A percentile compares a stretch with the other conserved stretches of the same genome.
Conservation (phyloP, 2,113 vertebrate genomes). For the Alectura lathami region DNA sequence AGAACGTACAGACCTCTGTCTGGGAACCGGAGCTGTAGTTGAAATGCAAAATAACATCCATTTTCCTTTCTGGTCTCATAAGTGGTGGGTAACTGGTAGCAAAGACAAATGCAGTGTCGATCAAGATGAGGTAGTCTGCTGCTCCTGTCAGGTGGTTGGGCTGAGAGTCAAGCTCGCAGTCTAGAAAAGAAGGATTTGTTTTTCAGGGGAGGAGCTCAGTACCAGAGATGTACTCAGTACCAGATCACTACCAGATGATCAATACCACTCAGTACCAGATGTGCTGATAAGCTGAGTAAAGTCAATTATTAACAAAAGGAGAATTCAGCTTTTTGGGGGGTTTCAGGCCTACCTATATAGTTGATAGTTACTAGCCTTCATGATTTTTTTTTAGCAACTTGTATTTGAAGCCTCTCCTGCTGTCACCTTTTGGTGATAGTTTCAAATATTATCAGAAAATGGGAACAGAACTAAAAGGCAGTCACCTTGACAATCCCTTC, state of each 20-base stretch:
- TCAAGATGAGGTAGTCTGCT: constrained; percentile 70
- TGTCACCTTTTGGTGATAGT: neutral
- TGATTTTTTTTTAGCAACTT: neutral
- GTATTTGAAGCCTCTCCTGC: neutral
- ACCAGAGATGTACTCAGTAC: neutral
- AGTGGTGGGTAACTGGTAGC: constrained; percentile 81
- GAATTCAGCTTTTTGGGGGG: neutral
- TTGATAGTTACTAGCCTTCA: neutral
- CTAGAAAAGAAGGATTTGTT: constrained; percentile 47
- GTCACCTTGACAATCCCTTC: neutral
- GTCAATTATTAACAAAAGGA: neutral
- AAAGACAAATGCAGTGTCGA: constrained; percentile 80
- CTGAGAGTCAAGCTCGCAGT: constrained; percentile 76
- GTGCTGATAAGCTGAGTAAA: neutral
- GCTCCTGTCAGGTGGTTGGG: constrained; percentile 78
- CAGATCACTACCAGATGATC: too few species aligned
- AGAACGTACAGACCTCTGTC: constrained; percentile 36
- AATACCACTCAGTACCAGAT: neutral
- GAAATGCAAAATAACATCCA: constrained; percentile 82
- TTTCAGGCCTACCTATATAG: neutral
- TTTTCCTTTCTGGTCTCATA: constrained; percentile 74
- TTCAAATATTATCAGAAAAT: neutral
- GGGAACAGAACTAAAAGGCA: neutral
- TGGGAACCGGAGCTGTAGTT: constrained; percentile 80
- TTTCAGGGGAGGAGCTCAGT: neutral